Percentiles rank a stretch among this genome's conserved stretches.
These are phyloP conservation scores for Spialia ferax DNA, from an alignment of 2,888 invertebrate genomes.

Conservation along the genomic window DNA sequence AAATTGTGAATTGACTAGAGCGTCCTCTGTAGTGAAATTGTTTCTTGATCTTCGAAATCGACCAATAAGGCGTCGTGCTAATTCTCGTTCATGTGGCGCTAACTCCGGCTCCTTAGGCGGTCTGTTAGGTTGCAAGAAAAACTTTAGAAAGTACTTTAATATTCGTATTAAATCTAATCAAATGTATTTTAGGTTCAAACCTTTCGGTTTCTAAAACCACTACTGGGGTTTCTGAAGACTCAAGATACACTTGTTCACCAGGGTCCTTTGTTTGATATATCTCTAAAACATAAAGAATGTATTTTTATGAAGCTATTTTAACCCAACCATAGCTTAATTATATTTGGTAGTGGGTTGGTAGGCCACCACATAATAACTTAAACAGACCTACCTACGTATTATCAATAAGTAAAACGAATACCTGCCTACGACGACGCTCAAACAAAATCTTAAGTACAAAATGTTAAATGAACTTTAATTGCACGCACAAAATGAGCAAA, in stretches of 20 bases:
- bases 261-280: conserved; percentile 64
- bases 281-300: conserved; percentile 61
- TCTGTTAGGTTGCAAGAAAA: conserved; percentile 50
- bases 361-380: no score
- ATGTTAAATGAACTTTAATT: no score
- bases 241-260: conserved; percentile 62
- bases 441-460: no score
- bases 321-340: background rate
- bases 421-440: no score
- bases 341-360: no score
- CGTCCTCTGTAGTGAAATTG: no score
- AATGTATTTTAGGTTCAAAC: conserved; percentile 47
- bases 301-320: no score
- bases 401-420: no score
- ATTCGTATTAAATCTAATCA: no score
- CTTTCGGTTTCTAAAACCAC: conserved; percentile 73
- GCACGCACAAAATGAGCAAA: background rate
- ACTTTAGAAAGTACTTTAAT: no score
- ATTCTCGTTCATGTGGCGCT: conserved; percentile 66
- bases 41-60: conserved; percentile 70
- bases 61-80: conserved; percentile 71
- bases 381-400: no score
- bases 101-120: conserved; percentile 67
- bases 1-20: background rate
- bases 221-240: conserved; percentile 62